These are phyloP conservation scores for Dendrolimus houi DNA, from an alignment of 2,888 invertebrate species.

Conservation along the genomic window DNA sequence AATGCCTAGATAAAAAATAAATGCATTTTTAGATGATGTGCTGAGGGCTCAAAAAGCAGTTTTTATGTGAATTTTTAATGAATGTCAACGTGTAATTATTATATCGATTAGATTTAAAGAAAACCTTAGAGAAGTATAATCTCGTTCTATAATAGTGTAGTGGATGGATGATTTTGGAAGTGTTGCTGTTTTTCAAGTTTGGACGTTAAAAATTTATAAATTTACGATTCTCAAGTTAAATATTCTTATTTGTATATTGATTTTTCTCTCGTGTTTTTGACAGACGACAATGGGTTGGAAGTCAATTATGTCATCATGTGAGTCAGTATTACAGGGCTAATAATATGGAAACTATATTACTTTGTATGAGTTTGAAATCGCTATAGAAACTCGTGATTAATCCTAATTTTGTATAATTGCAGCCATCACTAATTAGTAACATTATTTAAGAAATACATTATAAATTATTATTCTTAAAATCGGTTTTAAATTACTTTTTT, in stretches of 20 bases:
- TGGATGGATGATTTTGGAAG: conserved; percentile 17
- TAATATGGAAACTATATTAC: conserved; percentile 18
- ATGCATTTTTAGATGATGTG: conserved; percentile 55
- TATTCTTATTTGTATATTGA: conserved; percentile 18
- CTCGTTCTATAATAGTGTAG: conserved; percentile 23
- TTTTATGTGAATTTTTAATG: conserved; percentile 66
- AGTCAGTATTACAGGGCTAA: conserved; percentile 72
- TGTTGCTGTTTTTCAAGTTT: conserved; percentile 14
- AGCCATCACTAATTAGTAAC: too few species aligned
- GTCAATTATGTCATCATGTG: conserved; percentile 60
- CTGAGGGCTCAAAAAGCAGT: conserved; percentile 66
- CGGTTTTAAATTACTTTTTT: neutral
- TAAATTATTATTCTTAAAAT: neutral
- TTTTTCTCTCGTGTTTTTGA: conserved; percentile 9
- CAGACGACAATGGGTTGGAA: conserved; percentile 20
- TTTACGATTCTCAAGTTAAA: conserved; percentile 38
- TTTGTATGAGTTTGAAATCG: conserved; percentile 13
- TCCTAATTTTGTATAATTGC: neutral
- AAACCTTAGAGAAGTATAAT: conserved; percentile 38
- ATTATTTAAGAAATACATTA: too few species aligned
- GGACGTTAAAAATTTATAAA: neutral
- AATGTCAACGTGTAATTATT: conserved; percentile 36
- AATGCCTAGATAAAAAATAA: conserved; percentile 20
- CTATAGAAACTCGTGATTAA: neutral
- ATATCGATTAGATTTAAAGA: conserved; percentile 25